Evolutionary conservation across 2,113 vertebrate species (phyloP).

Genomic region (Nansenia antarctica): DNA sequence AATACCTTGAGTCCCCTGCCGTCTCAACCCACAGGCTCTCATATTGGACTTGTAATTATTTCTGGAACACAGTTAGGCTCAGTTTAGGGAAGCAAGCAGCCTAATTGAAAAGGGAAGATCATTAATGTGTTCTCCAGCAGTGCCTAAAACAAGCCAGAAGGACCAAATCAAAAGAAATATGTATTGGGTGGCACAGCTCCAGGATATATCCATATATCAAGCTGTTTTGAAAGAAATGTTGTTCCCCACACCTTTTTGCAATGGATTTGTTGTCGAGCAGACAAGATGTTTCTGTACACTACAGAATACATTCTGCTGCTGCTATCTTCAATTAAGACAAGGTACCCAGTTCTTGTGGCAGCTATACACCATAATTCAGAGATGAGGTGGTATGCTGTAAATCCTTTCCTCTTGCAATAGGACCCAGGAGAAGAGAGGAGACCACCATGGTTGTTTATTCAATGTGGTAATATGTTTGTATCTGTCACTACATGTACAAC

Average conservation of each 20-base stretch:
- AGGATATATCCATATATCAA: conserved; percentile 2
- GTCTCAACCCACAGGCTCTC: conserved; percentile 15
- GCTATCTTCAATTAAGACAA: too few species aligned
- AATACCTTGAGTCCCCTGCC: conserved; percentile 8
- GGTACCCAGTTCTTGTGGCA: too few species aligned
- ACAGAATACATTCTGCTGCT: too few species aligned
- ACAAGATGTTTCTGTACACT: too few species aligned
- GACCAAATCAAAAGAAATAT: conserved; percentile 33
- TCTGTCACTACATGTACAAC: too few species aligned
- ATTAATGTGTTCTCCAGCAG: conserved; percentile 22
- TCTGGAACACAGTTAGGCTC: conserved; percentile 17
- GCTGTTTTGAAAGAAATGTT: conserved; percentile 16
- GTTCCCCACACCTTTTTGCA: not conserved
- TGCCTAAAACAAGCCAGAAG: conserved; percentile 12
- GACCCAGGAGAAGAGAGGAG: too few species aligned
- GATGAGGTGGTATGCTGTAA: too few species aligned
- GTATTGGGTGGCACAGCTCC: conserved; percentile 19
- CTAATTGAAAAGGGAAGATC: conserved; percentile 45
- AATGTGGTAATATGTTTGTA: too few species aligned
- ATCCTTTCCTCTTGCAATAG: too few species aligned
- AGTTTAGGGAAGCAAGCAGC: conserved; percentile 16
- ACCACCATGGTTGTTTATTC: too few species aligned
- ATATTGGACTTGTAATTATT: conserved; percentile 38
- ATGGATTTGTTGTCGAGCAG: too few species aligned
- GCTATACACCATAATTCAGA: too few species aligned